phyloP scores from a whole-genome alignment of 2,888 invertebrate genomes.

The Caenorhabditis panamensis region DNA sequence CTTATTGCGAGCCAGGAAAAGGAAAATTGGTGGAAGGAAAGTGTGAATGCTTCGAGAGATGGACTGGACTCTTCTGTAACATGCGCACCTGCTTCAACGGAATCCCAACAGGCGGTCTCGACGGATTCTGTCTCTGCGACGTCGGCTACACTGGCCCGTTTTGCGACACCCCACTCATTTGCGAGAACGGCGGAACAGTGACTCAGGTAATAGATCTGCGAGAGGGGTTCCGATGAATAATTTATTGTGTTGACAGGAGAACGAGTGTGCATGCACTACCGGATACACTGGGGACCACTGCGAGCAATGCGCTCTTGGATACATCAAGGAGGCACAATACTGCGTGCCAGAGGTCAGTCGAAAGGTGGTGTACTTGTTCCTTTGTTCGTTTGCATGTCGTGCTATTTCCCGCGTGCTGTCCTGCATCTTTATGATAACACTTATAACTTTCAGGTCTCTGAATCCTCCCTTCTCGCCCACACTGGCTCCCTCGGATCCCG shows the following conservation, averaged over 20 bases:
- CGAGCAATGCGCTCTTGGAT: slow-evolving; percentile 66
- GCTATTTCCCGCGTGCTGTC: not conserved
- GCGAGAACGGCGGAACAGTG: slow-evolving; percentile 67
- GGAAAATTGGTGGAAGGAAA: slow-evolving; percentile 70
- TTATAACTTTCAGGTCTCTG: slow-evolving; percentile 63
- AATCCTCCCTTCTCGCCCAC: slow-evolving; percentile 66
- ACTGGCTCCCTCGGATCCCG: slow-evolving; percentile 61
- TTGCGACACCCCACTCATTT: slow-evolving; percentile 70
- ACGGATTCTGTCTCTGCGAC: slow-evolving; percentile 72
- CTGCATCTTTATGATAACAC: too few species aligned
- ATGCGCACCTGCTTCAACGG: slow-evolving; percentile 71
- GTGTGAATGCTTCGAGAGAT: slow-evolving; percentile 68
- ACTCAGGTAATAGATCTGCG: slow-evolving; percentile 50
- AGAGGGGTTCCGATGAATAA: slow-evolving; percentile 1
- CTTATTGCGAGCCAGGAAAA: slow-evolving; percentile 70
- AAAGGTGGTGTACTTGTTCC: slow-evolving; percentile 49
- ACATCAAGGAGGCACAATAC: slow-evolving; percentile 58
- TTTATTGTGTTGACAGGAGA: slow-evolving; percentile 55
- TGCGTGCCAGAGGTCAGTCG: slow-evolving; percentile 69
- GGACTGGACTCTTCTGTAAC: slow-evolving; percentile 71
- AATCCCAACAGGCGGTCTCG: slow-evolving; percentile 67
- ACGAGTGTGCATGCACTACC: slow-evolving; percentile 67
- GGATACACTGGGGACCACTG: slow-evolving; percentile 70
- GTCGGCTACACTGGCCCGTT: slow-evolving; percentile 71
- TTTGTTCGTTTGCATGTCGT: slow-evolving; percentile 12